phyloP scores from a whole-genome alignment of 2,888 invertebrate genomes.

The Andrena minutula region DNA sequence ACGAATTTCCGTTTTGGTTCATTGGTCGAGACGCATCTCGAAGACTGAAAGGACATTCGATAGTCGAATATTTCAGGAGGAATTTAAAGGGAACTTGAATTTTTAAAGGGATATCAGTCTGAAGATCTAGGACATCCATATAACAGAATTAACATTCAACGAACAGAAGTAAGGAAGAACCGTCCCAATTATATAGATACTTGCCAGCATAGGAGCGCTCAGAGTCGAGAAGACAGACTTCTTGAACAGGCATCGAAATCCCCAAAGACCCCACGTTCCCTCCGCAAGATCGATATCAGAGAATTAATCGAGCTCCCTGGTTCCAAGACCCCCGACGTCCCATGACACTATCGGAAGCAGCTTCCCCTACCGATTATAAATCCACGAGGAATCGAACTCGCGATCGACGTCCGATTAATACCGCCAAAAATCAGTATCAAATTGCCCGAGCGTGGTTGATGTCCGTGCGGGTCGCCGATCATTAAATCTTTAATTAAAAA shows the following conservation, averaged over 20 bases:
- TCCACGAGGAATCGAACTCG: slow-evolving; percentile 12
- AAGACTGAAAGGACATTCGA: too few relatives aligned
- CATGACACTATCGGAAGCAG: background rate
- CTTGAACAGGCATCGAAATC: background rate
- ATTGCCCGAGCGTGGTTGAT: slow-evolving; percentile 21
- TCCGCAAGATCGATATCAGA: background rate
- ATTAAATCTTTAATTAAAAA: slow-evolving; percentile 64
- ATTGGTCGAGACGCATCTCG: background rate
- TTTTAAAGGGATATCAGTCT: too few relatives aligned
- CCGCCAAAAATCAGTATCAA: slow-evolving; percentile 45
- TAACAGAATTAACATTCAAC: too few relatives aligned
- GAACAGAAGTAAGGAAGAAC: background rate
- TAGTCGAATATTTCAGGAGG: too few relatives aligned
- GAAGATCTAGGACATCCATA: too few relatives aligned
- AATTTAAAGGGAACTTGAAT: too few relatives aligned
- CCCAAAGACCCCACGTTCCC: background rate
- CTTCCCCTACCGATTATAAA: slow-evolving; percentile 13
- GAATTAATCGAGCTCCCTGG: slow-evolving; percentile 4
- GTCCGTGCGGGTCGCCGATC: slow-evolving; percentile 32
- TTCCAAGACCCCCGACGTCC: background rate
- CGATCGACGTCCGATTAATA: slow-evolving; percentile 32
- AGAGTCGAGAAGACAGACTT: background rate
- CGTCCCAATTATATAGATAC: background rate
- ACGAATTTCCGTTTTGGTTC: background rate
- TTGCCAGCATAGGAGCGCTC: too few relatives aligned